Base-by-base conservation (phyloP, 2,113 vertebrate species). In the Etia nguti region DNA sequence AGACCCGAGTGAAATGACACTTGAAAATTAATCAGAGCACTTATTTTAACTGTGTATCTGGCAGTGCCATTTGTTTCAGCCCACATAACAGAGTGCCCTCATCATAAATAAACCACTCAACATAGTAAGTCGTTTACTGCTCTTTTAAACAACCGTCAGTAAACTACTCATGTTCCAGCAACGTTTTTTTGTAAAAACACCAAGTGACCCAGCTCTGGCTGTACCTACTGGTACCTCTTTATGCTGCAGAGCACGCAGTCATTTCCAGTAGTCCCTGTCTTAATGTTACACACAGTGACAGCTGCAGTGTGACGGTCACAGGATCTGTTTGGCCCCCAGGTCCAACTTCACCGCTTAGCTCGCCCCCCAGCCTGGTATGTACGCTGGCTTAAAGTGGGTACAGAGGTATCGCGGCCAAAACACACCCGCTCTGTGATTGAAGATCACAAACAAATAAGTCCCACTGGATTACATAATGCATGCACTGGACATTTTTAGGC, bases 301-400 rank as follows among this genome's bases (percentile, higher is more conserved):
- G 96, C 96, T 96, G 96, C 95, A 89, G 82, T 16, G 65, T 84
- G 92, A 86, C 9, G 77, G 95, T 95, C 95, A 96, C 68, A 91
- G 82, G 95, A 96, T 95, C 94, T 79, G 83, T 88, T 85, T 85
- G 70, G 54, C 86, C 81, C 84, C 55, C 80, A 43, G 2, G 13
- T 89, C 83, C 88, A 83, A 62, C 80, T 81, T 85, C 36, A 81
- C 41, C 68, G 1, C 60, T 8, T 55, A 79, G 85, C 81, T 83
- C 15, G 3, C 68, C 81, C 87, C 52, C 34, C 83, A 46, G 90
- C 86, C 86, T 87, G 93, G 92, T 94, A 94, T 94, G 90, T 57
- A 5, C n/a, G 54, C 29, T 79, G 83, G 83, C 86, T 79, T 80
- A 84, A 89, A 88, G 88, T 60, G 73, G 81, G 81, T 82, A 41